Evolutionary conservation across 2,888 invertebrate species (phyloP).

Genomic region (Alloscopus bannaensis): DNA sequence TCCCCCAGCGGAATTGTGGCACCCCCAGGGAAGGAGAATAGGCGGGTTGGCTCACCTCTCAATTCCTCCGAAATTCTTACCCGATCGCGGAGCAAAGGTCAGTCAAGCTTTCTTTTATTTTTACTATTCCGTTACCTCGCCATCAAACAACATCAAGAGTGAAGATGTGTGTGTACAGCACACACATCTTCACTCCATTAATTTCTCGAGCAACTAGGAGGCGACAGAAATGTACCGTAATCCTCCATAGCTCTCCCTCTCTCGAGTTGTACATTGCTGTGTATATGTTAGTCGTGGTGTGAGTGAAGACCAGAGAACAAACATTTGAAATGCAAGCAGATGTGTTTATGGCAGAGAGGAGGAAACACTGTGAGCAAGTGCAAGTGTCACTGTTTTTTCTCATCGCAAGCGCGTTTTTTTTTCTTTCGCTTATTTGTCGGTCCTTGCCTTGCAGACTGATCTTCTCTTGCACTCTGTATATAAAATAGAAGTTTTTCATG

Average conservation of each 20-base stretch:
- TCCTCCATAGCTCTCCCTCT: not conserved
- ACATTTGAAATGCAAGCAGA: conserved; percentile 23
- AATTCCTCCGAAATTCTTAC: conserved; percentile 72
- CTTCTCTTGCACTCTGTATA: conserved; percentile 1
- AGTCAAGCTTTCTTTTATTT: conserved; percentile 34
- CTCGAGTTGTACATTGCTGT: not conserved
- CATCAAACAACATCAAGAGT: not conserved
- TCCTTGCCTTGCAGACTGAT: conserved; percentile 10
- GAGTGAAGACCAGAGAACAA: not conserved
- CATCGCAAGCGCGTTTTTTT: not conserved
- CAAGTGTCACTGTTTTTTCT: conserved; percentile 24
- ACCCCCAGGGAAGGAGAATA: conserved; percentile 72
- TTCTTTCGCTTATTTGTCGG: not conserved
- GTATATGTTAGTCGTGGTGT: conserved; percentile 11
- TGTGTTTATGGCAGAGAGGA: not conserved
- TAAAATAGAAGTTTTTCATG: not conserved
- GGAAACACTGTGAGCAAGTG: too few relatives aligned
- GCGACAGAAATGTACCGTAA: not conserved
- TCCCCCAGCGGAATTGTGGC: conserved; percentile 32
- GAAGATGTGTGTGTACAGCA: not conserved
- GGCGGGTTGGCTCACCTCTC: conserved; percentile 72
- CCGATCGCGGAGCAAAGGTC: conserved; percentile 73
- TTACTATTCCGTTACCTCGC: not conserved
- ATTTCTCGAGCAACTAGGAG: too few relatives aligned
- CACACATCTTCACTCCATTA: too few relatives aligned